Conservation (phyloP, 2,888 invertebrate species). For the Drosophila mimica region DNA sequence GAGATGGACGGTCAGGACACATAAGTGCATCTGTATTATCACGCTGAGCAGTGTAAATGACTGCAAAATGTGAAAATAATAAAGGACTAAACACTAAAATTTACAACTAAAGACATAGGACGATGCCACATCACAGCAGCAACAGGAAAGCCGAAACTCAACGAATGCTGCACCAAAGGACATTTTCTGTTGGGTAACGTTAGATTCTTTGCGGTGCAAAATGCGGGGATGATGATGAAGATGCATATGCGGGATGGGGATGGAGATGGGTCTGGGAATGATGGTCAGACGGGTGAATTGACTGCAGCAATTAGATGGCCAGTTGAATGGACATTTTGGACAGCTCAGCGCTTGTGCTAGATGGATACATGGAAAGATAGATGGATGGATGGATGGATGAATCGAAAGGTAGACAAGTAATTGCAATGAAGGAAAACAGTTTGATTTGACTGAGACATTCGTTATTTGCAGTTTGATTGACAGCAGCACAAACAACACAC, state of each 20-base stretch:
- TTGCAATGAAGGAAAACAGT: conserved; percentile 50
- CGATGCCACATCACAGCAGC: background rate
- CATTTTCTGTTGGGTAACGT: conserved; percentile 30
- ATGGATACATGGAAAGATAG: conserved; percentile 45
- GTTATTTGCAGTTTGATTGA: conserved; percentile 38
- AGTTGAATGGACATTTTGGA: conserved; percentile 62
- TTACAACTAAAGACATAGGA: conserved; percentile 57
- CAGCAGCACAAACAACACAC: conserved; percentile 10
- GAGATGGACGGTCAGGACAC: conserved; percentile 32
- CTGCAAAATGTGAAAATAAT: conserved; percentile 74
- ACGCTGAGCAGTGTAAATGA: conserved; percentile 64
- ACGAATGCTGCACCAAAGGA: conserved; percentile 46
- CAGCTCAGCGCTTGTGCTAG: conserved; percentile 50
- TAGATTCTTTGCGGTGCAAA: conserved; percentile 5
- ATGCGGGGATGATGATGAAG: background rate
- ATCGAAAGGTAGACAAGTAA: conserved; percentile 62
- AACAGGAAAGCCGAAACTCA: conserved; percentile 18
- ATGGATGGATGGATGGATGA: conserved; percentile 26
- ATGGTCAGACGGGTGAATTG: conserved; percentile 34
- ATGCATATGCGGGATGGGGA: background rate
- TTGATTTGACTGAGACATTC: conserved; percentile 39
- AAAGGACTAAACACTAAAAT: conserved; percentile 72
- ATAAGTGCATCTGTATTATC: conserved; percentile 46
- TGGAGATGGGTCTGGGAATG: conserved; percentile 10
- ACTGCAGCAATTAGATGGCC: conserved; percentile 65